Percentiles rank a stretch among this genome's conserved stretches.
These are phyloP conservation scores for Callyntrura sp. DNA, from an alignment of 2,888 invertebrate species.

Conservation along the genomic window DNA sequence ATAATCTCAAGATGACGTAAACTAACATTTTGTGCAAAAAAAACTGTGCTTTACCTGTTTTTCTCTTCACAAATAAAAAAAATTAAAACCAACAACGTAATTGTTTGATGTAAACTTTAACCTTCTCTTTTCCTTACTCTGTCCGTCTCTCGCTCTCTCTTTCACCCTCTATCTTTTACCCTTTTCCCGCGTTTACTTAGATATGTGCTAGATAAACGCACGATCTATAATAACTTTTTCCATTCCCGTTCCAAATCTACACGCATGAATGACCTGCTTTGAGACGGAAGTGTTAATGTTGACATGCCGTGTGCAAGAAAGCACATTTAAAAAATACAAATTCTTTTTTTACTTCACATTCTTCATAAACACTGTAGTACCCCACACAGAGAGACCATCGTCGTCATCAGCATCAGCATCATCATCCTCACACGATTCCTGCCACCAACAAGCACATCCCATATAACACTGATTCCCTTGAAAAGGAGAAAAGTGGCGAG, in stretches of 20 bases:
- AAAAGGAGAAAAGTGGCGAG: not conserved
- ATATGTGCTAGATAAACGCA: too few species aligned
- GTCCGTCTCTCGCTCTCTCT: not conserved
- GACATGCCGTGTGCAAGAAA: not conserved
- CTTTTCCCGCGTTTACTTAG: too few species aligned
- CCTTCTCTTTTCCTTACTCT: too few species aligned
- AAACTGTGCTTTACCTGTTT: not conserved
- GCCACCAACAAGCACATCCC: not conserved
- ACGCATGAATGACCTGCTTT: not conserved
- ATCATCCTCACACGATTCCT: not conserved
- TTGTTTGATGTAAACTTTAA: not conserved
- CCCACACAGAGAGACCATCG: too few species aligned
- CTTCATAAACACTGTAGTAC: not conserved
- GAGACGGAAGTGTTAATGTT: not conserved
- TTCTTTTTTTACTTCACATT: slow-evolving; percentile 21
- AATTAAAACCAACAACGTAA: slow-evolving; percentile 10
- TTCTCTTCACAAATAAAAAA: not conserved
- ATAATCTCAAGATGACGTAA: not conserved
- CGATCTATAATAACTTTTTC: not conserved
- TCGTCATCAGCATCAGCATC: not conserved
- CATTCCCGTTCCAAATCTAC: not conserved
- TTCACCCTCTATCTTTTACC: too few species aligned
- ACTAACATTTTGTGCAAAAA: not conserved
- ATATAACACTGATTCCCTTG: too few species aligned
- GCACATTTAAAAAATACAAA: slow-evolving; percentile 23